Evolutionary conservation across 2,113 vertebrate species (phyloP).

Genomic region (Rynchops niger): DNA sequence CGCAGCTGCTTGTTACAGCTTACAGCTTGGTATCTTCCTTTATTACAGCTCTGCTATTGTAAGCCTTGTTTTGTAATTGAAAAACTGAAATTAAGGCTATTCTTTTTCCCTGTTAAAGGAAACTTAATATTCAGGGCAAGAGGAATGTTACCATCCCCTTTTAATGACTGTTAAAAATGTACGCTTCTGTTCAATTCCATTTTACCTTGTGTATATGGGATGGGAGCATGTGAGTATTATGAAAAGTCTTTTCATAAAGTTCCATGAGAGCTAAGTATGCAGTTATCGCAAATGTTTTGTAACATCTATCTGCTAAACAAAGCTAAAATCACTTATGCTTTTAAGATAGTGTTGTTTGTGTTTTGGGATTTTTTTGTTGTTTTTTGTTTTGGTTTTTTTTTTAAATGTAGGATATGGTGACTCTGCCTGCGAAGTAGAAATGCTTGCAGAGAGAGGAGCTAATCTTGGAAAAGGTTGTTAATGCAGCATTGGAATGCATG

Average conservation of each 20-base stretch:
- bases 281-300: not conserved
- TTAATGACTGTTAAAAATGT: not conserved
- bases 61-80: not conserved
- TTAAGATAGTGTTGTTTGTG: not conserved
- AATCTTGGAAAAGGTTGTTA: not conserved
- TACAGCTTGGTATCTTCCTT: not conserved
- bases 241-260: not conserved
- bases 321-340: not conserved
- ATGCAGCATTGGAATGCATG: not conserved
- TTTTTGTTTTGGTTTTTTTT: not conserved
- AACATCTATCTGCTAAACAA: not conserved
- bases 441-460: not conserved
- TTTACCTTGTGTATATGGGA: not conserved
- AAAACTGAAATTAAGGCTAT: not conserved
- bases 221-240: not conserved
- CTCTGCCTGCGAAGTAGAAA: not conserved
- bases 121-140: not conserved
- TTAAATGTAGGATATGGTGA: not conserved
- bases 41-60: not conserved
- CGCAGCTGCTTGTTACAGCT: not conserved
- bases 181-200: not conserved
- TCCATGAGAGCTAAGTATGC: not conserved
- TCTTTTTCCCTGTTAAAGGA: not conserved
- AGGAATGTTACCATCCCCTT: not conserved
- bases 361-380: not conserved